Evolutionary conservation across 2,888 invertebrate genomes (phyloP), one percentile per base, ranked within the genome.

Genomic region (Oscheius myriophilus): DNA sequence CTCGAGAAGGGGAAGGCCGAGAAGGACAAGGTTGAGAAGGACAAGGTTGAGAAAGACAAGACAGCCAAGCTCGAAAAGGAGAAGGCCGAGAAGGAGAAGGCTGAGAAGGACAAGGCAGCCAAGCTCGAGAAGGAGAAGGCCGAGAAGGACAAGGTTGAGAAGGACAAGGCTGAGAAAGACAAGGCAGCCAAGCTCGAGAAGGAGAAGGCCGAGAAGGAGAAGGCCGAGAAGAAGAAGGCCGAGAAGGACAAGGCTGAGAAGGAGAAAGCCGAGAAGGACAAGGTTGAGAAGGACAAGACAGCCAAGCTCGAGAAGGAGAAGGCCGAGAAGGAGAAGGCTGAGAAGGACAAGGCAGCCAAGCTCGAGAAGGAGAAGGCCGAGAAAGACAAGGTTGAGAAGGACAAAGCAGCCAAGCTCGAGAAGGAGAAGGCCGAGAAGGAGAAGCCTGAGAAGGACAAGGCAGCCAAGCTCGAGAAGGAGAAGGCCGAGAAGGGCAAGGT

Each of bases 21-120:
- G 12, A 57, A 58, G 23, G 43, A 43, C 14, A 58, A 58, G 58
- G 45, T 25, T 23, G 58, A 58, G 7, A 58, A 58, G 58, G 12
- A 12, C 12, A 58, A 58, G 58, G 58, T 23, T 21, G 58, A 58
- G 14, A 58, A 58, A 25, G 58, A 58, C 2, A 58, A 58, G 45
- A 21, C 58, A 23, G 42, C 7, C 23, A 43, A 58, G 43, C 12
- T 18, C 25, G 58, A 58, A 2, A 58, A 58, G 43, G 43, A 43
- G 21, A 58, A 58, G 58, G 42, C 58, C 45, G 58, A 58, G 1
- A 58, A 58, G 58, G 6, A 9, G 42, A 58, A 58, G 58, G 45
- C 43, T 21, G 58, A 58, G 21, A 58, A 58, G 58, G 58, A 58
- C 21, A 58, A 58, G 58, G 43, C 58, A n/a, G n/a, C n/a, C n/a